phyloP scores from a whole-genome alignment of 92 coral and sea anemone genomes.

The Epizoanthus stellaris region DNA sequence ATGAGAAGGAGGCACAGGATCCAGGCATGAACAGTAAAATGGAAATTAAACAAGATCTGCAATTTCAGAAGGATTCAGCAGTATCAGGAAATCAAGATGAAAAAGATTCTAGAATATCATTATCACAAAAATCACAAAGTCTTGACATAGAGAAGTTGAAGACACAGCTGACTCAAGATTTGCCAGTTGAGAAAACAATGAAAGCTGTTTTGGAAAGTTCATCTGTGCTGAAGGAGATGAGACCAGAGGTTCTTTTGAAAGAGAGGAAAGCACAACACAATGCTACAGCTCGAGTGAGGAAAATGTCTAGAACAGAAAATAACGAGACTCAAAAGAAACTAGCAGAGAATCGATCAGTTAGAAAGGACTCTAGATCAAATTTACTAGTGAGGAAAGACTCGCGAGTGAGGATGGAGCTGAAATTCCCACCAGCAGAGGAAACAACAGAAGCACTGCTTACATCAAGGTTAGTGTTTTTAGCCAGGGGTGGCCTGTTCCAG shows the following conservation, averaged over 20 bases:
- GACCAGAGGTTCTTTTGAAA: not conserved
- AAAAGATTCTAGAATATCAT: not conserved
- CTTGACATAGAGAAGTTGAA: constrained; percentile 18
- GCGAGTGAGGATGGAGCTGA: constrained; percentile 3
- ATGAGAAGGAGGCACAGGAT: not conserved
- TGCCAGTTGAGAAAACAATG: not conserved
- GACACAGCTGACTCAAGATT: constrained; percentile 20
- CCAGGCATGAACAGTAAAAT: not conserved
- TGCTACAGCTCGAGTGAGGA: not conserved
- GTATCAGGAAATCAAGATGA: not conserved
- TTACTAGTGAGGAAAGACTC: constrained; percentile 20
- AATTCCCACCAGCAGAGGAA: constrained; percentile 2
- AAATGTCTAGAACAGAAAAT: constrained; percentile 20
- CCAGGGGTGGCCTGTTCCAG: too few relatives aligned
- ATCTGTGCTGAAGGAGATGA: not conserved
- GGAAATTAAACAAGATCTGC: not conserved
- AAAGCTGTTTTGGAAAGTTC: not conserved
- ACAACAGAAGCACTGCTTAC: not conserved
- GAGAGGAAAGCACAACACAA: not conserved
- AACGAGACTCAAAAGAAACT: constrained; percentile 19
- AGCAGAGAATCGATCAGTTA: not conserved
- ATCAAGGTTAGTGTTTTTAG: constrained; percentile 9
- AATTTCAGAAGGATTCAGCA: not conserved
- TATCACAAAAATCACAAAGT: not conserved
- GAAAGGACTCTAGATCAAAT: constrained; percentile 2